Base-by-base conservation (phyloP, 2,113 vertebrate genomes). In the Clupea harengus region DNA sequence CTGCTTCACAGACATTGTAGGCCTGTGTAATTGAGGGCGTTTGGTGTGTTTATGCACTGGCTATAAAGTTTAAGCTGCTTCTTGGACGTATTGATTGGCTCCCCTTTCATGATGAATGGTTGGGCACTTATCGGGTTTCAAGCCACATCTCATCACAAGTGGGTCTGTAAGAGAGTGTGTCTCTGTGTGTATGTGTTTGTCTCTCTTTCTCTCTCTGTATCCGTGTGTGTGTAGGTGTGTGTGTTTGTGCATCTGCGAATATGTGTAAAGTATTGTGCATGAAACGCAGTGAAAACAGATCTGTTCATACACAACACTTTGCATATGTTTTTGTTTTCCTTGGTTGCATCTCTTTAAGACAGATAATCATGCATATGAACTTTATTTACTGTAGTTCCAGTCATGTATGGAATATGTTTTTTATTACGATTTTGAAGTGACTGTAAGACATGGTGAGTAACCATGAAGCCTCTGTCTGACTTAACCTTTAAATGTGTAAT, bases 21-120 rank as follows among this genome's bases (percentile, higher is more conserved):
- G 64, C n/a, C 64, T 9, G n/a, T 72, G 64, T 72, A 72, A 72
- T 72, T 32, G 64, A 67, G 64, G 25, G 25, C 25, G 15, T 13
- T 32, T 7, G 64, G 11, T 72, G 64, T 72, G 64, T 72, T 72
- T 72, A 72, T 72, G 64, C 25, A 72, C 64, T 72, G 64, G 25
- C 64, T 72, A 11, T 72, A 72, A 72, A 72, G 64, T 72, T 72
- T 72, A 72, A 72, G 32, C 25, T 32, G 64, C 64, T 72, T 28
- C 64, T 72, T 72, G 64, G 64, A 72, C 64, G 13, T 72, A 72
- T 72, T 72, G 64, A 72, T 72, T 72, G 25, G 6, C 25, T 72
- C 11, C 64, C 64, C 64, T 28, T 72, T 72, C 25, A 72, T 72
- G 64, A 72, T 72, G 64, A 72, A 72, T 13, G 28, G 64, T 32